A percentile compares a stretch with the other conserved stretches of the same genome.
Conservation (phyloP, 2,888 invertebrate species). For the Odontocolon sp. region DNA sequence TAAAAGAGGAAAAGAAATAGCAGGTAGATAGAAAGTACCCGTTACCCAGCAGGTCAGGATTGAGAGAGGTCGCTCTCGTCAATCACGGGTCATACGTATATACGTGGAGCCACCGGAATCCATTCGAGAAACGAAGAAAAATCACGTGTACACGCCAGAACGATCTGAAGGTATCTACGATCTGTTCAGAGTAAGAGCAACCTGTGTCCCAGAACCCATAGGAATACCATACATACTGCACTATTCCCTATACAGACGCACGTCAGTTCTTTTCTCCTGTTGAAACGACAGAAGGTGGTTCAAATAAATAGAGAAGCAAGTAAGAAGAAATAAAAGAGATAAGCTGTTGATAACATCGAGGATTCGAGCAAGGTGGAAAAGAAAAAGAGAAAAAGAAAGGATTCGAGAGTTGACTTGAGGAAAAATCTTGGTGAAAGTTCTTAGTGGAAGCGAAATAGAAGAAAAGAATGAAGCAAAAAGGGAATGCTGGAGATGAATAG, state of each 20-base stretch:
- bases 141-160: background rate
- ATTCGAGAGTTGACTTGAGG: background rate
- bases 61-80: constrained; percentile 61
- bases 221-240: background rate
- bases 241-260: background rate
- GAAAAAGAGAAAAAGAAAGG: background rate
- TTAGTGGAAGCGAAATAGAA: background rate
- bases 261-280: background rate
- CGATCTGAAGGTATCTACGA: background rate
- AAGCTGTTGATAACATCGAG: background rate
- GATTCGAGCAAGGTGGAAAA: background rate
- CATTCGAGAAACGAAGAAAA: background rate
- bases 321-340: background rate
- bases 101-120: background rate
- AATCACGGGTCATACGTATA: constrained; percentile 53
- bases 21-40: background rate
- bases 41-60: background rate
- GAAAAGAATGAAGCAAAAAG: background rate
- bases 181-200: background rate
- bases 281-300: background rate
- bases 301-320: background rate
- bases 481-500: background rate
- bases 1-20: background rate
- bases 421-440: background rate
- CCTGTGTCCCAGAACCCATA: background rate